phyloP scores from a whole-genome alignment of 1,140 invertebrate genomes.

The Medauroidea extradentata region DNA sequence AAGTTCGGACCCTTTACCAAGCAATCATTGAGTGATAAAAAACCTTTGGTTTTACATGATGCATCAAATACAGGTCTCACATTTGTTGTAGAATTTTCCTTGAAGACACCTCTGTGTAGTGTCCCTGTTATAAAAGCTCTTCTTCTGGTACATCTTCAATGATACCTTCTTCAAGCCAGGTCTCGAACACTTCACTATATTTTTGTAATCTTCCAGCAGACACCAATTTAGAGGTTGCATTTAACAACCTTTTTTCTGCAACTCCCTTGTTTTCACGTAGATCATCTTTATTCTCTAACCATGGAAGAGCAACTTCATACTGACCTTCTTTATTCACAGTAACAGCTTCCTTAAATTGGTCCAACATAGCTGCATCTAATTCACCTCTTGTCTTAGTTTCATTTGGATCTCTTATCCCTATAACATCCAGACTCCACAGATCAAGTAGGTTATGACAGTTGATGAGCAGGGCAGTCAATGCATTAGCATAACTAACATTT shows the following conservation, averaged over 20 bases:
- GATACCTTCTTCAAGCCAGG: conserved; percentile 31
- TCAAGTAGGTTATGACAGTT: conserved; percentile 22
- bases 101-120: conserved; percentile 36
- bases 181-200: conserved; percentile 32
- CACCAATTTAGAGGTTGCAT: conserved; percentile 23
- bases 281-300: conserved; percentile 26
- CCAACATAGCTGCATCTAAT: conserved; percentile 21
- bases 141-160: conserved; percentile 28
- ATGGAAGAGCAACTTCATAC: conserved; percentile 34
- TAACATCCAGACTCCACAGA: conserved; percentile 39
- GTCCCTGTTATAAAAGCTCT: conserved; percentile 19
- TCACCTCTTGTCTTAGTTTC: conserved; percentile 25
- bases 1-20: conserved; percentile 40
- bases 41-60: conserved; percentile 23
- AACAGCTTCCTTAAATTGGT: conserved; percentile 31
- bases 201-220: conserved; percentile 22
- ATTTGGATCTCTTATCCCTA: conserved; percentile 38
- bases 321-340: conserved; percentile 23
- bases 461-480: conserved; percentile 21
- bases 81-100: conserved; percentile 29
- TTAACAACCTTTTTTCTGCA: conserved; percentile 21
- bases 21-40: conserved; percentile 39
- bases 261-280: conserved; percentile 24
- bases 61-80: conserved; percentile 25
- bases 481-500: conserved; percentile 22